A percentile compares a stretch with the other conserved stretches of the same genome.
These are phyloP conservation scores for Listronotus bonariensis DNA, from an alignment of 1,140 invertebrate genomes.

Conservation along the genomic window DNA sequence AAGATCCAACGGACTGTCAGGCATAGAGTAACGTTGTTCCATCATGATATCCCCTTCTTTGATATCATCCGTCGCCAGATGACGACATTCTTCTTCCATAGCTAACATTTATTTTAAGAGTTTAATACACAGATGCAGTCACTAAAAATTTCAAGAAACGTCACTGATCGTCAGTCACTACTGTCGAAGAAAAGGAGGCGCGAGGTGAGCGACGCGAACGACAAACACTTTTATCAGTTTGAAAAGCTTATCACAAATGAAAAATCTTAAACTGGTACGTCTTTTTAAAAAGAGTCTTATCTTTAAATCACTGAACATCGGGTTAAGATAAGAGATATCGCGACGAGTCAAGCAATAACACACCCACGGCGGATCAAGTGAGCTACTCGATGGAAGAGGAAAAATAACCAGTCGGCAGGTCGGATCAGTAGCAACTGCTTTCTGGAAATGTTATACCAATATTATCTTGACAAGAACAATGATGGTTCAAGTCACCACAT, in stretches of 20 bases:
- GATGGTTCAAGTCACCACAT: constrained; percentile 57
- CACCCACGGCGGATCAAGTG: constrained; percentile 23
- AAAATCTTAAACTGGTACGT: constrained; percentile 10
- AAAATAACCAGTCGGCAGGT: constrained; percentile 24
- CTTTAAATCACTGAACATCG: constrained; percentile 35
- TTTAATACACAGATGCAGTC: neutral
- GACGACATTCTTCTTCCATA: constrained; percentile 50
- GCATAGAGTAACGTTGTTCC: constrained; percentile 42
- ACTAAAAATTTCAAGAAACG: neutral
- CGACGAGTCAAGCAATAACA: constrained; percentile 5
- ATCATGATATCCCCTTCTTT: constrained; percentile 41
- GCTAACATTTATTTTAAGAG: constrained; percentile 44
- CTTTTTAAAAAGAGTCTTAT: constrained; percentile 36
- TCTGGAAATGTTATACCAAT: constrained; percentile 57
- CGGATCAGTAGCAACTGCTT: constrained; percentile 43
- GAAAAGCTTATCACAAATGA: constrained; percentile 20
- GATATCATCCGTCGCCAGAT: constrained; percentile 40
- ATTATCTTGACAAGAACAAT: constrained; percentile 57
- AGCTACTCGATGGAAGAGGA: constrained; percentile 8
- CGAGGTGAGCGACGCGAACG: constrained; percentile 3
- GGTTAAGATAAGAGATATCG: constrained; percentile 27
- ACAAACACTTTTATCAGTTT: constrained; percentile 13
- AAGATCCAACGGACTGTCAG: constrained; percentile 53
- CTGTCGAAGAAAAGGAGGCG: neutral
- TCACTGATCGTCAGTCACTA: constrained; percentile 4